These are phyloP conservation scores for Balaenoptera acutorostrata DNA, from an alignment of 2,113 vertebrate species.

Conservation along the genomic window DNA sequence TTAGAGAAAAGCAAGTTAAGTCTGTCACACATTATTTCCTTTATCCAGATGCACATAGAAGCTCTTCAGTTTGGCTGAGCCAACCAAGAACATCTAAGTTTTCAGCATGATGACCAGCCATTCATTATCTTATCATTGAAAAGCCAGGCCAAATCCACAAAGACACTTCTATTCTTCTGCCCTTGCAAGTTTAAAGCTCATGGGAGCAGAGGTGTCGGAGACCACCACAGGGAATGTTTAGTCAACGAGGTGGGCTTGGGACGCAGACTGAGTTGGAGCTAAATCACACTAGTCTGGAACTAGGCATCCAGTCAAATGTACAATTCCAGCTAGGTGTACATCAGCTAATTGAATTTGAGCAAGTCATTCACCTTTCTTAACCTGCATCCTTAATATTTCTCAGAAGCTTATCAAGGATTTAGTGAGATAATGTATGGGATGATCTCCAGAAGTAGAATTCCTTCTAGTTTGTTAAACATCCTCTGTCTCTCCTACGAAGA, in stretches of 20 bases:
- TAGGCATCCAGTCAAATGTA: background rate
- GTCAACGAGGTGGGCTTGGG: background rate
- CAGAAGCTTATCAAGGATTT: background rate
- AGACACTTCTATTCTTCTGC: background rate
- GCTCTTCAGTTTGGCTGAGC: slow-evolving; percentile 55
- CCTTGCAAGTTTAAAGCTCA: background rate
- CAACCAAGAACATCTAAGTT: slow-evolving; percentile 49
- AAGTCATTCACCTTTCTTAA: background rate
- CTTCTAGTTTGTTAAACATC: background rate
- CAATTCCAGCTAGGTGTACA: background rate
- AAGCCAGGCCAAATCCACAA: background rate
- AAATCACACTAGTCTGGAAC: background rate
- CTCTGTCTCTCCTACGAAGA: background rate
- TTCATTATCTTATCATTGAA: background rate
- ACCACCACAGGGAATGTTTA: rapidly evolving
- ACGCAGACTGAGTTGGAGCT: background rate
- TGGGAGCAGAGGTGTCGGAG: background rate
- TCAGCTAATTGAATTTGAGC: background rate
- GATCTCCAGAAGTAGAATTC: background rate
- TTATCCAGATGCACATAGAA: slow-evolving; percentile 65
- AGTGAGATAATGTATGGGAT: background rate
- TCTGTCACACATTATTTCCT: slow-evolving; percentile 66
- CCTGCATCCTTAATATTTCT: background rate
- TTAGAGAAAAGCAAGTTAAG: slow-evolving; percentile 74
- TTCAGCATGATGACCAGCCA: background rate